phyloP scores from a whole-genome alignment of 2,113 vertebrate species.

The Trochalopteron elliotii region DNA sequence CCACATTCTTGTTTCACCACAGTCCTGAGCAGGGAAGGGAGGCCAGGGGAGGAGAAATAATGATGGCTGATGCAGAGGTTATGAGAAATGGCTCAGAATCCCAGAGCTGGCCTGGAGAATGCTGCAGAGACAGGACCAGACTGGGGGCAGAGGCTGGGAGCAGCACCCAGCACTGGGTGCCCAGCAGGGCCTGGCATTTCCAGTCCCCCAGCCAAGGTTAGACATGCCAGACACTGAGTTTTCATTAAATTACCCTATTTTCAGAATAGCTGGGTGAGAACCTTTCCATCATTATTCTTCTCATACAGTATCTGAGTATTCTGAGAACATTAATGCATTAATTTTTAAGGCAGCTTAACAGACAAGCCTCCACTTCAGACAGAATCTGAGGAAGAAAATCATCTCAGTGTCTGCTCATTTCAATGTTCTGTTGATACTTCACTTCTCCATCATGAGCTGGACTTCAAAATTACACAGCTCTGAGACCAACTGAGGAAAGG shows the following conservation, averaged over 20 bases:
- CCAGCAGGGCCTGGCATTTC: not conserved
- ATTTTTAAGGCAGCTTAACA: constrained; percentile 4
- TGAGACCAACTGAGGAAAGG: not conserved
- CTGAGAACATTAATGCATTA: not conserved
- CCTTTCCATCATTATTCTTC: not conserved
- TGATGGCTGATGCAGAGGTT: accelerated
- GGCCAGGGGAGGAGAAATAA: not conserved
- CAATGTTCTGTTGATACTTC: not conserved
- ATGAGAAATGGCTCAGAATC: not conserved
- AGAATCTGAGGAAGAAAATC: not conserved
- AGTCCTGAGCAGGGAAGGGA: not conserved
- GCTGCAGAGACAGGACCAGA: not conserved
- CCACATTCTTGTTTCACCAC: accelerated
- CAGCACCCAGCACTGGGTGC: not conserved
- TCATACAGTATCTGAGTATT: not conserved
- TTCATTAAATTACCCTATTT: not conserved
- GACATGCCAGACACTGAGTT: not conserved
- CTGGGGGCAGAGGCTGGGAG: not conserved
- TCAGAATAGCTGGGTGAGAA: not conserved
- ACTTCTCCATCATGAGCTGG: not conserved
- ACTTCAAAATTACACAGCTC: not conserved
- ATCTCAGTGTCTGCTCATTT: not conserved
- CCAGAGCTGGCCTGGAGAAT: not conserved
- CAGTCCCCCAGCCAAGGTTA: not conserved
- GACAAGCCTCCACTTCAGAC: not conserved